Base-by-base conservation (phyloP, 2,797 vertebrate genomes). In the Hemibagrus guttatus region DNA sequence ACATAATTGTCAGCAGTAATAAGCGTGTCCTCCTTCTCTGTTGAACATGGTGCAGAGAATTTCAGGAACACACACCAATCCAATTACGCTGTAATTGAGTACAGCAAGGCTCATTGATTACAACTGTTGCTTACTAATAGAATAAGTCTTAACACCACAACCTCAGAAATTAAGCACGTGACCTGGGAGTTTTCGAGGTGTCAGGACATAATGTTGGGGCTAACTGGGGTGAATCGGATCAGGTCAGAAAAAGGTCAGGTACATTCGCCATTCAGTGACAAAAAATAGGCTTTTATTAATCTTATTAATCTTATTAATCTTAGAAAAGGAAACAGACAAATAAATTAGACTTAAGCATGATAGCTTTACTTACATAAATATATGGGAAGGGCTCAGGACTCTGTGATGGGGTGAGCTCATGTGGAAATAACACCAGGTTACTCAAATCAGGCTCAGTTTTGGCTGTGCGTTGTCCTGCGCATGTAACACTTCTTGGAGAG, bases 31-130 rank as follows among this genome's bases (percentile, higher is more conserved):
- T 91, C 94, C 90, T 93, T 91, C 91, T 92, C 90, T n/a, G 23
- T 87, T 93, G 87, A 92, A 93, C 89, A 91, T 91, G 89, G 69
- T 66, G 87, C 87, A 69, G 64, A 86, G 86, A 84, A 52, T 93
- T 92, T 88, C 84, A 90, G 69, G 75, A 92, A 91, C 90, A 92
- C 91, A 90, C 89, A 89, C 91, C 93, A 94, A 95, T 95, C 94
- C 94, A 94, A 95, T 95, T 95, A 95, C 63, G 83, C 68, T 86
- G 88, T 95, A 95, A 96, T 94, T 93, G 94, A 93, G 93, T 91
- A 93, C 93, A 93, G 93, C 93, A 94, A 90, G 93, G 91, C 93
- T 94, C 94, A 95, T 93, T 95, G 94, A 95, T 94, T 95, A 93
- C 94, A 93, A 94, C 92, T 90, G 91, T 92, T 75, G 85, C 91